phyloP scores from a whole-genome alignment of 2,888 invertebrate species.

The Seira ritae region DNA sequence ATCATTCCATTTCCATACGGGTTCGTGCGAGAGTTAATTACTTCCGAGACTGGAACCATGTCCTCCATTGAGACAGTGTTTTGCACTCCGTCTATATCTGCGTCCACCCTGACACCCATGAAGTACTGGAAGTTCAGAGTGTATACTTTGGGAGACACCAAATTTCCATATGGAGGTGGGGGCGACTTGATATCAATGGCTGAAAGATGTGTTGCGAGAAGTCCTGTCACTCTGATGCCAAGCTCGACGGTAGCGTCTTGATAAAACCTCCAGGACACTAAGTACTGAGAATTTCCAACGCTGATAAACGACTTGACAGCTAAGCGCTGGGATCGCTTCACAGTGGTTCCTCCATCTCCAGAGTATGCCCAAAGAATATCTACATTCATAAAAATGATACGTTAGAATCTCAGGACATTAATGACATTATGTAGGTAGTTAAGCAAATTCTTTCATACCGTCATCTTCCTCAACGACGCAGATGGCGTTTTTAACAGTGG shows the following conservation, averaged over 20 bases:
- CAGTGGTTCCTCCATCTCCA: background rate
- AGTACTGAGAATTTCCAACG: constrained; percentile 47
- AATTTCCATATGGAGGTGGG: constrained; percentile 40
- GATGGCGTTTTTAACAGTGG: background rate
- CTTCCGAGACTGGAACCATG: background rate
- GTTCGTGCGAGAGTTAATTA: constrained; percentile 20
- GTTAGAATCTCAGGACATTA: too few relatives aligned
- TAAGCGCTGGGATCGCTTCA: constrained; percentile 46
- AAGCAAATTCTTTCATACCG: too few relatives aligned
- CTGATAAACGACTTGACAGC: constrained; percentile 38
- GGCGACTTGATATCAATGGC: constrained; percentile 46
- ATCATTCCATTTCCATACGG: constrained; percentile 52
- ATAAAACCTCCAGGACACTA: constrained; percentile 60
- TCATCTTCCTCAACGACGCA: constrained; percentile 50
- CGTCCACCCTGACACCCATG: constrained; percentile 37
- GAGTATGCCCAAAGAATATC: constrained; percentile 18
- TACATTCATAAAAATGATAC: background rate
- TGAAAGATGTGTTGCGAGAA: constrained; percentile 47
- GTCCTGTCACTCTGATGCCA: constrained; percentile 42
- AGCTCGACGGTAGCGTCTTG: constrained; percentile 60
- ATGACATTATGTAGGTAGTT: too few relatives aligned
- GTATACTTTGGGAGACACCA: constrained; percentile 29
- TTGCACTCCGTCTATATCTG: constrained; percentile 47
- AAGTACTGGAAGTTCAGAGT: constrained; percentile 38
- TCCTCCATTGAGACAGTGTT: constrained; percentile 44